Evolutionary conservation across 2,113 vertebrate species (phyloP), one percentile per base, ranked within the genome.

Genomic region (Amia ocellicauda): DNA sequence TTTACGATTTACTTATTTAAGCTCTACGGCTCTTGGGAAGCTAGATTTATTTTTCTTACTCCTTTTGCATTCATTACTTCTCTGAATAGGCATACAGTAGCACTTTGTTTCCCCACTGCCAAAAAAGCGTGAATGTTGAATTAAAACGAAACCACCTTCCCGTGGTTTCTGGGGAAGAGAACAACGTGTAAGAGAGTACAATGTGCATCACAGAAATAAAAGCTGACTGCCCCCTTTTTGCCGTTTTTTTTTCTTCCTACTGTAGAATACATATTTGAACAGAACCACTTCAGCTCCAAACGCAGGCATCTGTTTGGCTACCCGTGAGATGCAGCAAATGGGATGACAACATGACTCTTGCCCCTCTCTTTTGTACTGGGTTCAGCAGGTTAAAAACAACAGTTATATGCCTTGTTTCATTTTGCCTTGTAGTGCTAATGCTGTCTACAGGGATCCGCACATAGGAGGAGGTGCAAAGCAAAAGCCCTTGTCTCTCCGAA

Each of bases 301-400:
- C 24, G 43, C 17, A n/a, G 29, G 24, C 53, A 24, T 56, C 64
- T 56, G 50, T 65, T 52, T 40, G 63, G 28, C 20, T 28, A 17
- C 64, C 45, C 2, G 17, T 24, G 63, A 55, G 53, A 36, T 24
- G 17, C 24, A 20, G 55, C 17, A 50, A 58, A 41, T 58, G 55
- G 55, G 42, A 57, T 20, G 29, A 65, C 63, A 59, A n/a, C 28
- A 31, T 45, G 22, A 23, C 45, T 58, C 55, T 4, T 36, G 52
- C 51, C 19, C 59, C 41, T 26, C 17, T 55, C 53, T 19, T 14
- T 31, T 51, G 66, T 68, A 59, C 42, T 23, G 60, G 43, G 66
- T 62, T 68, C 60, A 68, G 66, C 65, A 67, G 65, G 58, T 67
- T 67, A 67, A 67, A 67, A 67, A 60, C 65, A 45, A 22, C 50